These are phyloP conservation scores for Brachirus orientalis DNA, from an alignment of 2,113 vertebrate species.

Conservation along the genomic window DNA sequence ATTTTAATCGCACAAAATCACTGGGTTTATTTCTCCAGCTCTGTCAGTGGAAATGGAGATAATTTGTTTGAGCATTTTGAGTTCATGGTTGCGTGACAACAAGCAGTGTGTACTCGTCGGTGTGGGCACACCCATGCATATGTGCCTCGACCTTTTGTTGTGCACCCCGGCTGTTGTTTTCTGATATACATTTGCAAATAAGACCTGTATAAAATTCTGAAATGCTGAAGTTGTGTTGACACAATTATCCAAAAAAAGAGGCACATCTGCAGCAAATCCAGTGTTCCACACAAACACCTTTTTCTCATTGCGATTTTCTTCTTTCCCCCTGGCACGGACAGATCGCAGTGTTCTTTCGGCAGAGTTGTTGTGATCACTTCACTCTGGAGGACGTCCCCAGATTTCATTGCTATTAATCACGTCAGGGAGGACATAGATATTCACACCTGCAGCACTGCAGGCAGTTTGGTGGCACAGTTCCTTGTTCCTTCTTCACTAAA, in stretches of 20 bases:
- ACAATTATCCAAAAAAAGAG: slow-evolving; percentile 56
- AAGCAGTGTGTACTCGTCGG: slow-evolving; percentile 8
- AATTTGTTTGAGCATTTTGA: slow-evolving; percentile 22
- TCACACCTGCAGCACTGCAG: slow-evolving; percentile 86
- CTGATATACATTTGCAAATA: background rate
- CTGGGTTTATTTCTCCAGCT: too few species aligned
- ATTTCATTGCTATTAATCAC: slow-evolving; percentile 82
- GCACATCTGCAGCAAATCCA: slow-evolving; percentile 77
- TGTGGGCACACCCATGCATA: slow-evolving; percentile 30
- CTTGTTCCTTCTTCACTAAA: slow-evolving; percentile 73
- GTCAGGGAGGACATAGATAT: slow-evolving; percentile 70
- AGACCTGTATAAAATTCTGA: slow-evolving; percentile 69
- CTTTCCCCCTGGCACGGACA: slow-evolving; percentile 59
- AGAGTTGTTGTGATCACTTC: slow-evolving; percentile 66
- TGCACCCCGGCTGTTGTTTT: slow-evolving; percentile 33
- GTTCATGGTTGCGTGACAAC: slow-evolving; percentile 22
- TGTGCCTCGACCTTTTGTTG: slow-evolving; percentile 36
- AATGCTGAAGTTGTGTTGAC: slow-evolving; percentile 63
- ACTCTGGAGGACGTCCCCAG: slow-evolving; percentile 62
- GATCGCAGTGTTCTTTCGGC: slow-evolving; percentile 64
- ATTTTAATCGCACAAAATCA: too few species aligned
- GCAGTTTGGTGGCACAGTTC: slow-evolving; percentile 75
- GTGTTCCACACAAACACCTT: slow-evolving; percentile 23
- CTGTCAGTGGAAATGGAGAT: too few species aligned
- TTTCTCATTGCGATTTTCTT: slow-evolving; percentile 31